Evolutionary conservation across 2,888 invertebrate genomes (phyloP), one percentile per base, ranked within the genome.

Genomic region (Sepioteuthis lessoniana): DNA sequence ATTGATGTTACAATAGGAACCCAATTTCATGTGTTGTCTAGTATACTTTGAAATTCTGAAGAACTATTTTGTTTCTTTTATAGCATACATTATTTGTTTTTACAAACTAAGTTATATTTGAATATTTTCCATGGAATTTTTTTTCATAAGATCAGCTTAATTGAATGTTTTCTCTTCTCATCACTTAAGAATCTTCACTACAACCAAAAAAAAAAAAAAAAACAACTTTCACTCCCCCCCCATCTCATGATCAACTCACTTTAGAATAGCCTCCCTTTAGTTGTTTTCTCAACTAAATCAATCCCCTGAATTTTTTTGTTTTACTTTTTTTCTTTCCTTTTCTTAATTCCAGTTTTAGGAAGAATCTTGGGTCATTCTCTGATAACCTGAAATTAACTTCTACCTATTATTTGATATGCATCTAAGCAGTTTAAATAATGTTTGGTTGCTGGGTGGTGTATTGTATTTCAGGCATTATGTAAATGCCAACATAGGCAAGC

Each of bases 371-470:
- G 76, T 76, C 19, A 76, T 76, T 76, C 76, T 76, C n/a, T 76
- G 76, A 76, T 76, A 76, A 76, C 13, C n/a, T 76, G n/a, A 76
- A 76, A 76, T 76, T 76, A 76, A 76, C 76, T 76, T 76, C 76
- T 76, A 76, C 55, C 76, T 76, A 76, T 76, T 76, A 35, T n/a
- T 35, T 76, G n/a, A 76, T n/a, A 76, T n/a, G 76, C 76, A 76
- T 76, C 76, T 76, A n/a, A 76, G 76, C 76, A n/a, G n/a, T 76
- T 76, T 10, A 76, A 76, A 76, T 76, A 76, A 76, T 76, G 76
- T 76, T 76, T n/a, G 76, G n/a, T 25, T 76, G 76, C 19, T 76
- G 76, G 76, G 35, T 76, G 76, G 25, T 76, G 76, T 76, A 76
- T 76, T 76, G 28, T 76, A 76, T 35, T 76, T n/a, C n/a, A 55